phyloP scores from a whole-genome alignment of 2,888 invertebrate species.

The Drosophila kanekoi region DNA sequence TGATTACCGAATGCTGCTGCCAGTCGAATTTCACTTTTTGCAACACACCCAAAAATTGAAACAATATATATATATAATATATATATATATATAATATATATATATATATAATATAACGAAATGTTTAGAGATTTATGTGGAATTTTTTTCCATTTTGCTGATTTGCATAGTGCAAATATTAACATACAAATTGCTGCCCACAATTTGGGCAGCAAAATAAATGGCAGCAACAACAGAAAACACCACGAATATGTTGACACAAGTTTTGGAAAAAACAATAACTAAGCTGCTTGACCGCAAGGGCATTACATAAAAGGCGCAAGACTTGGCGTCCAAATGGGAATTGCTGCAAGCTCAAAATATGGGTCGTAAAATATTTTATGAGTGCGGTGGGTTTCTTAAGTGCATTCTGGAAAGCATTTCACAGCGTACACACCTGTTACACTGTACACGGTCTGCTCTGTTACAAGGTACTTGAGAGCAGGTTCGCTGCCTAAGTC shows the following conservation, averaged over 20 bases:
- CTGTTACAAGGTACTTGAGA: slow-evolving; percentile 19
- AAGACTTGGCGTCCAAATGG: slow-evolving; percentile 36
- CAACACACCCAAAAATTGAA: slow-evolving; percentile 19
- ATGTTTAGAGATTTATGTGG: slow-evolving; percentile 34
- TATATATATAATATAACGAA: no score
- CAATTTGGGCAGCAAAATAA: slow-evolving; percentile 9
- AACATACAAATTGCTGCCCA: slow-evolving; percentile 43
- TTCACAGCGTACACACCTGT: slow-evolving; percentile 11
- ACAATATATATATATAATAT: no score
- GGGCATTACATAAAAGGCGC: slow-evolving; percentile 44
- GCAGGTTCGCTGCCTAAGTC: slow-evolving; percentile 73
- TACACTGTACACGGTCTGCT: slow-evolving; percentile 3
- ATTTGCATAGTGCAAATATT: slow-evolving; percentile 55
- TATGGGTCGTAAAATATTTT: neutral
- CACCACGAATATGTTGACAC: slow-evolving; percentile 38
- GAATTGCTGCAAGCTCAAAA: slow-evolving; percentile 37
- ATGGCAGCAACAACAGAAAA: slow-evolving; percentile 3
- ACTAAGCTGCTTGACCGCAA: slow-evolving; percentile 26
- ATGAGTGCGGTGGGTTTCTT: neutral
- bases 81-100: no score
- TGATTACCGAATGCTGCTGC: slow-evolving; percentile 1
- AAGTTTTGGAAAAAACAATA: slow-evolving; percentile 19
- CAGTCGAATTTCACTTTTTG: slow-evolving; percentile 48
- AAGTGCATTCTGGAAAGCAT: slow-evolving; percentile 59
- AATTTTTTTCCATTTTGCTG: slow-evolving; percentile 23